Evolutionary conservation across 2,888 invertebrate species (phyloP).

Genomic region (Melanostoma mellinum): DNA sequence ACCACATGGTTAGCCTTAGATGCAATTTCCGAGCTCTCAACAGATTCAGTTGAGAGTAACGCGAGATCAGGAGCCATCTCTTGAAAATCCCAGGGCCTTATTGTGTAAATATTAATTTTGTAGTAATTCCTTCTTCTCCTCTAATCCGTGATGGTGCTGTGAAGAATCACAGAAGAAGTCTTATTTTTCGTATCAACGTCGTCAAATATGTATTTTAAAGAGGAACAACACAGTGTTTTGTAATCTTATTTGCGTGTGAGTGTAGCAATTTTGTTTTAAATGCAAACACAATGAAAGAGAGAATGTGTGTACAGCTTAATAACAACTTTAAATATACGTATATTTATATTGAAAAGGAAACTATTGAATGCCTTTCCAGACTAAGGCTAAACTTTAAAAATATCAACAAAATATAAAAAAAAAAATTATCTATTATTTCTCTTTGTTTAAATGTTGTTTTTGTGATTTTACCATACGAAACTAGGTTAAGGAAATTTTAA

Average conservation of each 20-base stretch:
- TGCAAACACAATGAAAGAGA: slow-evolving; percentile 14
- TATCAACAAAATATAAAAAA: slow-evolving; percentile 38
- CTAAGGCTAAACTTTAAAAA: slow-evolving; percentile 11
- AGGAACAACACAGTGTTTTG: slow-evolving; percentile 26
- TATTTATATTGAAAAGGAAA: neutral
- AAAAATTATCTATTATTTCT: slow-evolving; percentile 46
- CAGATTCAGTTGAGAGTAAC: slow-evolving; percentile 57
- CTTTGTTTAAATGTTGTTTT: slow-evolving; percentile 65
- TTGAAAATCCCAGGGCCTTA: slow-evolving; percentile 49
- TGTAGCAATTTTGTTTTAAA: slow-evolving; percentile 14
- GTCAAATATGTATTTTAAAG: slow-evolving; percentile 7
- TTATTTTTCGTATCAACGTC: slow-evolving; percentile 19
- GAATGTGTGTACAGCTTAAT: slow-evolving; percentile 60
- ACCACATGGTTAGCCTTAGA: slow-evolving; percentile 57
- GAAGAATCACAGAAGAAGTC: slow-evolving; percentile 38
- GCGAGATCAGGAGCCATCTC: slow-evolving; percentile 62
- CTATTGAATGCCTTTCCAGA: neutral
- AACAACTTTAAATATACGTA: slow-evolving; percentile 8
- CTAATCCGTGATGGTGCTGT: slow-evolving; percentile 61
- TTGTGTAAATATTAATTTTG: slow-evolving; percentile 51
- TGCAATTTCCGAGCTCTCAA: slow-evolving; percentile 69
- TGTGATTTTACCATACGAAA: slow-evolving; percentile 72
- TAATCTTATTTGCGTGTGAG: neutral
- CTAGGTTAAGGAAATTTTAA: slow-evolving; percentile 52
- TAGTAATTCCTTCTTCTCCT: slow-evolving; percentile 15